Percentiles rank a stretch among this genome's conserved stretches.
phyloP scores from a whole-genome alignment of 2,797 vertebrate genomes.

The Ptychadena robeensis region DNA sequence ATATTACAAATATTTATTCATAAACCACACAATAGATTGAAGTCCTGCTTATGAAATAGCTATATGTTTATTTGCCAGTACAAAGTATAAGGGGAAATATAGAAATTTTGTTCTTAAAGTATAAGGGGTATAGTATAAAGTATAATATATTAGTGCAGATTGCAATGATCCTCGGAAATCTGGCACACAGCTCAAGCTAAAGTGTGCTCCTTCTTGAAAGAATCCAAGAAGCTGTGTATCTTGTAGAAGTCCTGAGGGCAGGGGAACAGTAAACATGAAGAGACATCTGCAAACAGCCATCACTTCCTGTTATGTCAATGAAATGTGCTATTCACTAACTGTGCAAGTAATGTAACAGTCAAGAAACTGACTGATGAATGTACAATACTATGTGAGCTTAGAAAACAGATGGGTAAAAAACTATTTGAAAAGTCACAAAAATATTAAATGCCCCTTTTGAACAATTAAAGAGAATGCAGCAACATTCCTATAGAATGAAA shows the following conservation, averaged over 20 bases:
- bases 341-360: slow-evolving; percentile 10
- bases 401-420: background rate
- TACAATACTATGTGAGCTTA: background rate
- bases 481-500: too few species aligned
- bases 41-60: background rate
- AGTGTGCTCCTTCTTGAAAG: background rate
- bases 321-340: slow-evolving; percentile 31
- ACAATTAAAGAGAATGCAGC: too few species aligned
- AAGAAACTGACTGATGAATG: slow-evolving; percentile 20
- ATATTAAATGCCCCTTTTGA: too few species aligned
- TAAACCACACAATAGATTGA: background rate
- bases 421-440: too few species aligned
- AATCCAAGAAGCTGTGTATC: slow-evolving; percentile 25
- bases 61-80: background rate
- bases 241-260: slow-evolving; percentile 13
- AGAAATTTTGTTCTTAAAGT: too few species aligned
- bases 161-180: background rate
- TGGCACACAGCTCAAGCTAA: slow-evolving; percentile 9
- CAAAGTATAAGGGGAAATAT: background rate
- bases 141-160: background rate
- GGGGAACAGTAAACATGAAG: slow-evolving; percentile 37
- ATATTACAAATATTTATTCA: background rate
- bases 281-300: slow-evolving; percentile 43
- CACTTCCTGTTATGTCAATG: slow-evolving; percentile 44
- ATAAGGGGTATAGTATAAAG: too few species aligned